These are phyloP conservation scores for Oncorhynchus tshawytscha DNA, from an alignment of 2,113 vertebrate genomes.

Conservation along the genomic window DNA sequence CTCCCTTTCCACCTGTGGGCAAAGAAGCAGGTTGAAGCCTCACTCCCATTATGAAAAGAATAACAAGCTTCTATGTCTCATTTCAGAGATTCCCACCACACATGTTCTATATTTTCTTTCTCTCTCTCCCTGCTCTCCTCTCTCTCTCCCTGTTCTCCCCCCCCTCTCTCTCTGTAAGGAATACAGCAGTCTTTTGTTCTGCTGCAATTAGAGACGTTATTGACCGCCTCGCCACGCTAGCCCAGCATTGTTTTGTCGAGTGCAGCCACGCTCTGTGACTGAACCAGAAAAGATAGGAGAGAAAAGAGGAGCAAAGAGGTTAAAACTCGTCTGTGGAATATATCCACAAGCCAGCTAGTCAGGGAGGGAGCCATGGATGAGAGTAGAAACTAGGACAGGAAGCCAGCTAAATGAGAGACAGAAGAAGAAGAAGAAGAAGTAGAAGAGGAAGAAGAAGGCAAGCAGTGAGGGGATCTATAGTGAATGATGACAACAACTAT, in stretches of 20 bases:
- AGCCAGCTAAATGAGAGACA: neutral
- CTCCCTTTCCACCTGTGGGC: constrained; percentile 18
- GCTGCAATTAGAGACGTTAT: constrained; percentile 63
- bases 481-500: too few species aligned
- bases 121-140: too few species aligned
- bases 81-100: constrained; percentile 23
- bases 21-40: constrained; percentile 19
- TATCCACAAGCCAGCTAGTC: constrained; percentile 29
- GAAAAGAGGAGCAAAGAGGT: constrained; percentile 17
- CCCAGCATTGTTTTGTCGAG: constrained; percentile 56
- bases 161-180: neutral
- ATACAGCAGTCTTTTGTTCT: constrained; percentile 60
- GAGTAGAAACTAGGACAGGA: neutral
- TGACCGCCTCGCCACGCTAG: constrained; percentile 50
- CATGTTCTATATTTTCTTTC: neutral
- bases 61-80: constrained; percentile 30
- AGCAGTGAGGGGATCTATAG: too few species aligned
- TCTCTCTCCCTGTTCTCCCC: too few species aligned
- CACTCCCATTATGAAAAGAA: constrained; percentile 20
- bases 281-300: neutral
- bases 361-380: constrained; percentile 37
- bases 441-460: too few species aligned
- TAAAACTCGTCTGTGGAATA: constrained; percentile 33
- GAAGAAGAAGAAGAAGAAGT: too few species aligned
- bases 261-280: constrained; percentile 41